Conservation (phyloP, 2,888 invertebrate genomes). For the Julus scandinavius region DNA sequence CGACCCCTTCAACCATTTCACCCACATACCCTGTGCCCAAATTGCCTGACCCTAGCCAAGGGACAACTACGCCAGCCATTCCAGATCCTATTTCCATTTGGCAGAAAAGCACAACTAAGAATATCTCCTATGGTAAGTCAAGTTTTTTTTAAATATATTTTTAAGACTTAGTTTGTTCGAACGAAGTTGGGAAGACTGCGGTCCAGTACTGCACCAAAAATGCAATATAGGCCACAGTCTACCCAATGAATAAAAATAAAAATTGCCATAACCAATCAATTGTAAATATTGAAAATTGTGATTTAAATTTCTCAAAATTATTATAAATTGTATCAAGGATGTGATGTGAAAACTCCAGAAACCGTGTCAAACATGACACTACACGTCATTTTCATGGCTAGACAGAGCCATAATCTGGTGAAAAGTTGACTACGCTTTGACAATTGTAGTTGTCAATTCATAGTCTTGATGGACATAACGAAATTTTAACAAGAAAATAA, state of each 20-base stretch:
- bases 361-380: no score
- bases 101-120: slow-evolving; percentile 59
- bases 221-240: not conserved
- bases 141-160: not conserved
- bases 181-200: not conserved
- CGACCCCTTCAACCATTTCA: slow-evolving; percentile 30
- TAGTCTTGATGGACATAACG: no score
- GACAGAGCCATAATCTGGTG: no score
- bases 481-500: no score
- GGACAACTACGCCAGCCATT: slow-evolving; percentile 45
- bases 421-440: no score
- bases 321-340: no score
- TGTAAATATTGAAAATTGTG: not conserved
- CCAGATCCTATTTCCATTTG: slow-evolving; percentile 13
- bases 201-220: not conserved
- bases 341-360: no score
- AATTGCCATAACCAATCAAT: not conserved
- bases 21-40: slow-evolving; percentile 46
- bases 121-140: slow-evolving; percentile 60
- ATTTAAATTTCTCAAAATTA: not conserved
- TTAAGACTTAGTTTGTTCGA: not conserved
- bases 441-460: no score
- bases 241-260: not conserved
- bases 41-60: slow-evolving; percentile 65
- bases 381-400: no score